phyloP scores from a whole-genome alignment of 2,113 vertebrate genomes.

The Hippocampus zosterae region DNA sequence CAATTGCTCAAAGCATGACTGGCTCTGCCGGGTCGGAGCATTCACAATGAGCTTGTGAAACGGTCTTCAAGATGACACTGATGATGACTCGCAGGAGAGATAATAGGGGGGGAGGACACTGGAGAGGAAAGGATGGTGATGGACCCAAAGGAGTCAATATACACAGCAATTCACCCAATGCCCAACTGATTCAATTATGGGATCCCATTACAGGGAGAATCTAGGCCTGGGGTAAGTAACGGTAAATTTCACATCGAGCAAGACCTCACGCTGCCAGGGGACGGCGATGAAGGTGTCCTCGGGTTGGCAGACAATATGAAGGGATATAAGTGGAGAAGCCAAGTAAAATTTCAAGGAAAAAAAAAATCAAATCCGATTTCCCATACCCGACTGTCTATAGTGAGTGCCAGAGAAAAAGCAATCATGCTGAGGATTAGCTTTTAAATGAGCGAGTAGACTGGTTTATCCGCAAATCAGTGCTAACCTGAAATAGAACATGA shows the following conservation, averaged over 20 bases:
- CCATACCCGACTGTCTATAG: neutral
- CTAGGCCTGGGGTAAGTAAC: conserved; percentile 32
- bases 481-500: too few species aligned
- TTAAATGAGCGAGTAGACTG: neutral
- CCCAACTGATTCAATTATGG: conserved; percentile 52
- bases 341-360: conserved; percentile 20
- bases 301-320: conserved; percentile 25
- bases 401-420: conserved; percentile 17
- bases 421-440: conserved; percentile 4
- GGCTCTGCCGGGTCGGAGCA: neutral
- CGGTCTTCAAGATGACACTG: conserved; percentile 1
- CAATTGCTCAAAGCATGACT: conserved; percentile 14
- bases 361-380: conserved; percentile 16
- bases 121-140: conserved; percentile 24
- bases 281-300: conserved; percentile 29
- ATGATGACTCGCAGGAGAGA: conserved; percentile 30
- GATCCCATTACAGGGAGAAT: conserved; percentile 27
- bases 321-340: neutral
- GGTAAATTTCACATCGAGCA: conserved; percentile 27
- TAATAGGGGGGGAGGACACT: conserved; percentile 24
- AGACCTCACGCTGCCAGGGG: conserved; percentile 13
- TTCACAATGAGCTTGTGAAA: conserved; percentile 10
- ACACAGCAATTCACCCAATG: conserved; percentile 39
- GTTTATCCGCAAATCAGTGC: neutral
- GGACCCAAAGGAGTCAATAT: conserved; percentile 34